Evolutionary conservation across 2,113 vertebrate species (phyloP).

Genomic region (Coptodon bakossiorum): DNA sequence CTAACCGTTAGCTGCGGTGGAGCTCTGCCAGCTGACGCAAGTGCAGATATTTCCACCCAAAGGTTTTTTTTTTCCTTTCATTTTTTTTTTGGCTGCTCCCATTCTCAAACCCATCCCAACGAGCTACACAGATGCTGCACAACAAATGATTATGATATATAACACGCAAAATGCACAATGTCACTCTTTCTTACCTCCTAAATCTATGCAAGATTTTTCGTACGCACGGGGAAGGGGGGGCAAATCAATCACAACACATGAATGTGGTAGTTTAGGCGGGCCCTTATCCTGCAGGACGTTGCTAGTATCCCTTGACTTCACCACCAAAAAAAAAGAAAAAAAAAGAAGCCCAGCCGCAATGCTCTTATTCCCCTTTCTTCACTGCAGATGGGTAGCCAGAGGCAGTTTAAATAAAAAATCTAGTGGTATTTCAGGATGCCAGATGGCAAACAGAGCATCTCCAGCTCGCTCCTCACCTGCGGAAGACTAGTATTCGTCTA

Average conservation of each 20-base stretch:
- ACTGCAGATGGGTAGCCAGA: conserved; percentile 21
- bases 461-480: conserved; percentile 47
- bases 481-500: conserved; percentile 38
- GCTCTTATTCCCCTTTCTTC: not conserved
- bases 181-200: conserved; percentile 60
- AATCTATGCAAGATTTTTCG: conserved; percentile 58
- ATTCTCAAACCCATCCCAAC: conserved; percentile 28
- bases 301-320: conserved; percentile 40
- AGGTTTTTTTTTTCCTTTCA: not conserved
- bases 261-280: conserved; percentile 65
- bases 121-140: conserved; percentile 39
- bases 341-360: not conserved
- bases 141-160: not conserved
- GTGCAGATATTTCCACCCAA: conserved; percentile 67
- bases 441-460: not conserved
- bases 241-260: conserved; percentile 70
- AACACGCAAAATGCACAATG: conserved; percentile 13
- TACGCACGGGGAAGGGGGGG: conserved; percentile 31
- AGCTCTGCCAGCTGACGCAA: conserved; percentile 63
- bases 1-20: conserved; percentile 42
- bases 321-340: not conserved
- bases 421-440: not conserved
- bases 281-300: conserved; percentile 67
- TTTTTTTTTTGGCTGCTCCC: conserved; percentile 23
- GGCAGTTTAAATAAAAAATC: not conserved